Conservation (phyloP, 1,140 invertebrate genomes). For the Drosophila lini region DNA sequence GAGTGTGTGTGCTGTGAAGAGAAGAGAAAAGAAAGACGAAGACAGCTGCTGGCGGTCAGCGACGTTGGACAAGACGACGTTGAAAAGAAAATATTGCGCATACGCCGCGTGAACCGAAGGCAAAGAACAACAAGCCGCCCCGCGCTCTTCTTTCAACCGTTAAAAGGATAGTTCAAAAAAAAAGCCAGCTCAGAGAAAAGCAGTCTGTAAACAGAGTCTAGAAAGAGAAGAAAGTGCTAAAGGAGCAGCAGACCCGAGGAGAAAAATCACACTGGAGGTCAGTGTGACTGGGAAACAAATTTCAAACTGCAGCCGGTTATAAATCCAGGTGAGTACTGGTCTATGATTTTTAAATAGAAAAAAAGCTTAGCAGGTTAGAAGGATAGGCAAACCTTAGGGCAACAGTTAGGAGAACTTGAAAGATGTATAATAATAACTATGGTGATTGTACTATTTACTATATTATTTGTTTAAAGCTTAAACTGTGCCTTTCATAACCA, state of each 20-base stretch:
- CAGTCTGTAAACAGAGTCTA: too few relatives aligned
- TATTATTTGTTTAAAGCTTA: neutral
- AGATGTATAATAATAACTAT: neutral
- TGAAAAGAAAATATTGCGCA: constrained; percentile 61
- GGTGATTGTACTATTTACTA: neutral
- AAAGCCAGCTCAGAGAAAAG: neutral
- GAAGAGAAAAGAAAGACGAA: constrained; percentile 10
- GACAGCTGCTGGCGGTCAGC: constrained; percentile 45
- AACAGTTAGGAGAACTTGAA: too few relatives aligned
- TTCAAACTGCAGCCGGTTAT: constrained; percentile 69
- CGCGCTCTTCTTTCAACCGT: neutral
- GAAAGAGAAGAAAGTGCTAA: too few relatives aligned
- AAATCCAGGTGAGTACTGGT: constrained; percentile 63
- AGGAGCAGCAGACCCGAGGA: constrained; percentile 7
- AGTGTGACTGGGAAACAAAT: constrained; percentile 32
- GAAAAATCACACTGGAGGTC: constrained; percentile 22
- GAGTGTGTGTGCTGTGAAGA: neutral
- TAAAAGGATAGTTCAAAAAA: neutral
- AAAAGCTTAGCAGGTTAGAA: too few relatives aligned
- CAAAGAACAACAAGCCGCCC: constrained; percentile 29
- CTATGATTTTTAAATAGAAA: neutral
- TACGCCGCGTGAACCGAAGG: constrained; percentile 69
- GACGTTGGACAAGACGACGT: constrained; percentile 48
- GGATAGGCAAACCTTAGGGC: neutral
- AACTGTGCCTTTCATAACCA: neutral